These are phyloP conservation scores for Drosophila equinoxialis DNA, from an alignment of 1,140 invertebrate genomes.

Conservation along the genomic window DNA sequence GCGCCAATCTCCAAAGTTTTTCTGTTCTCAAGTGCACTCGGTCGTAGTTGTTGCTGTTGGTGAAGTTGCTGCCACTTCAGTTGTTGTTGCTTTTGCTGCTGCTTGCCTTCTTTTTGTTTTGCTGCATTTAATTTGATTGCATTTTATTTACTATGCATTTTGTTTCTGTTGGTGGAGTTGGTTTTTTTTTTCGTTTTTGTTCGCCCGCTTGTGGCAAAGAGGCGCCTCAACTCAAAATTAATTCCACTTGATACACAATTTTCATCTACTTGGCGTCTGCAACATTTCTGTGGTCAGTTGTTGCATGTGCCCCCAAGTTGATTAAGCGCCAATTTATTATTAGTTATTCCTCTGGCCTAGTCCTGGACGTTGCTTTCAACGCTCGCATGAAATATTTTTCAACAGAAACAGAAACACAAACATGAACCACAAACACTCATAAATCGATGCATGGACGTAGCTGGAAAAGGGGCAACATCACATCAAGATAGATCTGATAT, in stretches of 20 bases:
- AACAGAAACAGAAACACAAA: conserved; percentile 43
- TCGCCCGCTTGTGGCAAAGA: conserved; percentile 20
- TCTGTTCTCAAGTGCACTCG: conserved; percentile 63
- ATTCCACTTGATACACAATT: conserved; percentile 75
- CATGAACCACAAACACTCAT: conserved; percentile 58
- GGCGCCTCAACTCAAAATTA: conserved; percentile 64
- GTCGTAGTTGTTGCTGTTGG: conserved; percentile 41
- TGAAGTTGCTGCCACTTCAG: conserved; percentile 66
- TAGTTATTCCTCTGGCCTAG: conserved; percentile 66
- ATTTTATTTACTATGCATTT: conserved; percentile 71
- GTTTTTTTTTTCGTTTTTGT: not conserved
- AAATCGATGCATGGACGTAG: conserved; percentile 37
- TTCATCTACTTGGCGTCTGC: conserved; percentile 28
- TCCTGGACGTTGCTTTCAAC: conserved; percentile 67
- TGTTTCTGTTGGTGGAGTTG: not conserved
- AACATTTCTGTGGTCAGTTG: conserved; percentile 46
- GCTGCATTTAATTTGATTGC: conserved; percentile 80
- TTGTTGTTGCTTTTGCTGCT: conserved; percentile 25
- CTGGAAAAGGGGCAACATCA: not conserved
- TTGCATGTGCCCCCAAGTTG: conserved; percentile 60
- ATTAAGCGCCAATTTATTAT: conserved; percentile 80
- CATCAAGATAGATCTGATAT: too few relatives aligned
- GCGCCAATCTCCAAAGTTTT: conserved; percentile 67
- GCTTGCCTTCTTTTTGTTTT: conserved; percentile 50
- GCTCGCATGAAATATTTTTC: conserved; percentile 71